Percentiles rank a stretch among this genome's conserved stretches.
These are phyloP conservation scores for Oikopleura dioica DNA, from an alignment of 23 tunicate species.

Conservation along the genomic window DNA sequence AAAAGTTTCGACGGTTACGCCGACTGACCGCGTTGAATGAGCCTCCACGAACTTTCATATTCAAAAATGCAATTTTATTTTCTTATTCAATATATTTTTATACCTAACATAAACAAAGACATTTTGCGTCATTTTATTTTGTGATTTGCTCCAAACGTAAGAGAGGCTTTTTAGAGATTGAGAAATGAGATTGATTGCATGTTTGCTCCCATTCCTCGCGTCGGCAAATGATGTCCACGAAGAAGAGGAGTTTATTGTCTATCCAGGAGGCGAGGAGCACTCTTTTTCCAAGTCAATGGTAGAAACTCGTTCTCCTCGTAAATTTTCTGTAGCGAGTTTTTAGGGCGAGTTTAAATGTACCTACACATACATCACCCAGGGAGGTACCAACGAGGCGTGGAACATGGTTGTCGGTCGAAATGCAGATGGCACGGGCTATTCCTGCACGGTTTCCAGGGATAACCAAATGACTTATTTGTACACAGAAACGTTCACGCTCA, in stretches of 20 bases:
- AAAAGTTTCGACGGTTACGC: not conserved
- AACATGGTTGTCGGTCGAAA: not conserved
- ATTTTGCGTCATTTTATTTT: not conserved
- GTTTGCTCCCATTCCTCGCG: not conserved
- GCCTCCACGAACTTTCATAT: not conserved
- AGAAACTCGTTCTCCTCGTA: not conserved
- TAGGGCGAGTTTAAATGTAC: not conserved
- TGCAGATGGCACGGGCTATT: not conserved
- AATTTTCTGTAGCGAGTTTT: not conserved
- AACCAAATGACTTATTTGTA: not conserved
- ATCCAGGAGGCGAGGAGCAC: constrained; percentile 5
- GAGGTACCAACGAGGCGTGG: not conserved
- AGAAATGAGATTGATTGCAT: not conserved
- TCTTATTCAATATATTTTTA: not conserved
- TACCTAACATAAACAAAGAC: not conserved
- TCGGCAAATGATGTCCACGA: not conserved
- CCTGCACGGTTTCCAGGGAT: not conserved
- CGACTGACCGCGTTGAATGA: no score
- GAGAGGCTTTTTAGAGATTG: not conserved
- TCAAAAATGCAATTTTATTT: not conserved
- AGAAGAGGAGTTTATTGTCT: not conserved
- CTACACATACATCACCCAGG: not conserved
- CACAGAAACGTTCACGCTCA: not conserved
- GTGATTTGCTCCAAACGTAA: not conserved
- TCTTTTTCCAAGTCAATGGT: constrained; percentile 1